phyloP scores from a whole-genome alignment of 2,797 vertebrate species.

The Enteromius fasciolatus region DNA sequence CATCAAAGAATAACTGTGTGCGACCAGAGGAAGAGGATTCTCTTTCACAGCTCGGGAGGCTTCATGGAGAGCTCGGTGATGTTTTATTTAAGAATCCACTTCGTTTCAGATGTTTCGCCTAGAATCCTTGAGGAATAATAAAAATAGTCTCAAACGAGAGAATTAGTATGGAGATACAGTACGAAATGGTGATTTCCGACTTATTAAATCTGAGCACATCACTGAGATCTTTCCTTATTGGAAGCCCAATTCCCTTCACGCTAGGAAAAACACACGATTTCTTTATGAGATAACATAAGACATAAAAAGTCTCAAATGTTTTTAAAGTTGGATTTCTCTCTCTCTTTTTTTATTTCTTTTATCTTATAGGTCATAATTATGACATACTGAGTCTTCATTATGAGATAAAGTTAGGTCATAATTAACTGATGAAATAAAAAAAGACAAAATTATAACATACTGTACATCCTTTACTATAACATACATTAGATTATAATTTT shows the following conservation, averaged over 20 bases:
- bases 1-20: conserved; percentile 16
- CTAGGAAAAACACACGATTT: background rate
- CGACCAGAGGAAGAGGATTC: background rate
- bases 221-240: too few relatives aligned
- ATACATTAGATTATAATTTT: too few relatives aligned
- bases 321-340: too few relatives aligned
- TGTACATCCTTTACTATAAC: too few relatives aligned
- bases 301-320: background rate
- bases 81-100: background rate
- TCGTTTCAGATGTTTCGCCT: background rate
- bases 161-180: background rate
- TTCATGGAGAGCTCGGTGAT: background rate
- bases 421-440: too few relatives aligned
- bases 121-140: background rate
- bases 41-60: background rate
- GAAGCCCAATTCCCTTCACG: background rate
- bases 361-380: background rate
- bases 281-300: background rate
- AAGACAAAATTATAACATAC: too few relatives aligned
- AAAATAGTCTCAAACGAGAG: background rate
- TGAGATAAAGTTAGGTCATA: background rate
- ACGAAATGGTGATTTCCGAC: background rate
- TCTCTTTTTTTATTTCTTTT: too few relatives aligned
- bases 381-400: background rate
- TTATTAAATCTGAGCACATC: background rate